A percentile compares a stretch with the other conserved stretches of the same genome.
Evolutionary conservation across 1,140 invertebrate species (phyloP).

Genomic region (Venustaconcha ellipsiformis): DNA sequence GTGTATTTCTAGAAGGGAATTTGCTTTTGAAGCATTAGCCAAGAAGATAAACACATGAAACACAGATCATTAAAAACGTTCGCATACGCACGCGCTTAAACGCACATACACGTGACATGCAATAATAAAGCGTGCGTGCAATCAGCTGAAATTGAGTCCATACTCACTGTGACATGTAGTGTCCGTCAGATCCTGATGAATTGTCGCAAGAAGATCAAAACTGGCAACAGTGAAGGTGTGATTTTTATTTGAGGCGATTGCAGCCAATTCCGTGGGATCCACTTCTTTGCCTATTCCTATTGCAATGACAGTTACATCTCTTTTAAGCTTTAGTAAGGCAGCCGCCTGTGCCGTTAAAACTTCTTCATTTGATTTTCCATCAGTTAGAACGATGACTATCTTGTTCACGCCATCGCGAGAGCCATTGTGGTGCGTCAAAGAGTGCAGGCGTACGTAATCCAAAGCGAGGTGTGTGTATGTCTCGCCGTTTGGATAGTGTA

Average conservation of each 20-base stretch:
- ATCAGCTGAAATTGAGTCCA: no score
- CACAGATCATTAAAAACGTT: no score
- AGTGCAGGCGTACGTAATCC: slow-evolving; percentile 26
- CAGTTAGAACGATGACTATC: slow-evolving; percentile 42
- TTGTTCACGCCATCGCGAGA: slow-evolving; percentile 30
- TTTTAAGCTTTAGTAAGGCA: slow-evolving; percentile 28
- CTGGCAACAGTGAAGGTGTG: slow-evolving; percentile 30
- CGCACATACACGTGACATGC: no score
- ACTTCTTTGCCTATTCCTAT: slow-evolving; percentile 38
- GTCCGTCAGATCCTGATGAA: slow-evolving; percentile 27
- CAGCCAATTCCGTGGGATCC: slow-evolving; percentile 26
- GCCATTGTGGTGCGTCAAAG: slow-evolving; percentile 30
- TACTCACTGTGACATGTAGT: slow-evolving; percentile 26
- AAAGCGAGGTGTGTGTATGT: slow-evolving; percentile 36
- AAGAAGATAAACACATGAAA: no score
- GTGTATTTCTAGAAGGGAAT: no score
- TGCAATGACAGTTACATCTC: slow-evolving; percentile 23
- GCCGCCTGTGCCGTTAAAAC: slow-evolving; percentile 20
- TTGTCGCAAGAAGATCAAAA: slow-evolving; percentile 30
- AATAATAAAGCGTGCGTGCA: no score
- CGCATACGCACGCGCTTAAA: no score
- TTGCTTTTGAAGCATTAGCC: no score
- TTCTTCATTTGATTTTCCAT: slow-evolving; percentile 36
- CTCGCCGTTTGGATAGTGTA: slow-evolving; percentile 26
- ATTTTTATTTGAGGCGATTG: slow-evolving; percentile 29